Percentiles rank a stretch among this genome's conserved stretches.
These are phyloP conservation scores for Rhamphomyia laevipes DNA, from an alignment of 2,888 invertebrate species.

Conservation along the genomic window DNA sequence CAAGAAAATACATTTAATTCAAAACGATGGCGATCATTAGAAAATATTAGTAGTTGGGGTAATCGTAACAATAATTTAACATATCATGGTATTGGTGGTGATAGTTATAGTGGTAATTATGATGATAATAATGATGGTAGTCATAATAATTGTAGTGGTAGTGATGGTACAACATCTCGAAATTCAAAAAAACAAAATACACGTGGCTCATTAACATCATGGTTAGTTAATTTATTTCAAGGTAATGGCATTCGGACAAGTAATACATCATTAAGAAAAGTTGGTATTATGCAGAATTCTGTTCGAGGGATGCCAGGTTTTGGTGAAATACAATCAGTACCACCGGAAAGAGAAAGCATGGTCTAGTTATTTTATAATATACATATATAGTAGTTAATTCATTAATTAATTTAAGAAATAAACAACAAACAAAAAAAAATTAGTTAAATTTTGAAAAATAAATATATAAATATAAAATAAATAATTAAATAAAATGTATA, in stretches of 20 bases:
- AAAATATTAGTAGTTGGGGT: constrained; percentile 44
- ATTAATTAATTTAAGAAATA: too few species aligned
- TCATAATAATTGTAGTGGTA: constrained; percentile 21
- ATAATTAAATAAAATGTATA: too few species aligned
- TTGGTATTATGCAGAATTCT: constrained; percentile 29
- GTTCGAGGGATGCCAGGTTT: constrained; percentile 32
- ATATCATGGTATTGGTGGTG: constrained; percentile 27
- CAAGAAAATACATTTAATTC: constrained; percentile 38
- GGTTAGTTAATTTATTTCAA: constrained; percentile 65
- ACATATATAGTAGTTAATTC: too few species aligned
- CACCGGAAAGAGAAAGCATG: constrained; percentile 36
- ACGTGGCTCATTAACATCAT: constrained; percentile 52
- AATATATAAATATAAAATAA: too few species aligned
- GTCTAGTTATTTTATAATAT: constrained; percentile 19
- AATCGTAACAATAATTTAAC: constrained; percentile 24
- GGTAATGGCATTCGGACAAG: constrained; percentile 58
- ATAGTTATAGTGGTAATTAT: constrained; percentile 25
- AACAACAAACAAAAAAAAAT: too few species aligned
- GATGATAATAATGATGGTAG: constrained; percentile 27
- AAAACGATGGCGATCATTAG: constrained; percentile 70
- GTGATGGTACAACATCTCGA: constrained; percentile 10
- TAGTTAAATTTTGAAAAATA: too few species aligned
- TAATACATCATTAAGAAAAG: constrained; percentile 29
- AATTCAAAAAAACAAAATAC: constrained; percentile 5
- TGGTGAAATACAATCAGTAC: constrained; percentile 28